Evolutionary conservation across 2,888 invertebrate species (phyloP).

Genomic region (Melinaea menophilus): DNA sequence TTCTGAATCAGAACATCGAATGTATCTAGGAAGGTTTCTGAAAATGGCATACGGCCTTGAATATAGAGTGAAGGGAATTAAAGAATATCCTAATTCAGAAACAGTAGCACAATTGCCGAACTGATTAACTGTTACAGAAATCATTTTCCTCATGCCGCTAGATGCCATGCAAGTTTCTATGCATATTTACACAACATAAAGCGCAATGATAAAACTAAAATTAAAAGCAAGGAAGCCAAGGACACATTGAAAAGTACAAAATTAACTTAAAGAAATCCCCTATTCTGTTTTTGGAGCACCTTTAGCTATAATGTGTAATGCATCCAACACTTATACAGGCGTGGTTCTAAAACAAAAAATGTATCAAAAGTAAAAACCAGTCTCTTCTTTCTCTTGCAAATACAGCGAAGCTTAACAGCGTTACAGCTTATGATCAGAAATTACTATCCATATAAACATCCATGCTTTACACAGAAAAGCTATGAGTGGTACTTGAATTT

Average conservation of each 20-base stretch:
- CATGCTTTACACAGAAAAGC: background rate
- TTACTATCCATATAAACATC: slow-evolving; percentile 15
- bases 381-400: slow-evolving; percentile 24
- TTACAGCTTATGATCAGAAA: slow-evolving; percentile 35
- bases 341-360: slow-evolving; percentile 44
- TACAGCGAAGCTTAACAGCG: slow-evolving; percentile 38
- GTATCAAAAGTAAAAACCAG: slow-evolving; percentile 28
- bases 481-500: background rate
- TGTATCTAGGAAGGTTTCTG: no score
- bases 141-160: slow-evolving; percentile 8
- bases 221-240: background rate
- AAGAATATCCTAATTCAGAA: slow-evolving; percentile 8
- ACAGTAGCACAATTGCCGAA: slow-evolving; percentile 6
- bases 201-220: background rate
- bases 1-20: slow-evolving; percentile 17
- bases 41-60: no score
- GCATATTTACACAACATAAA: slow-evolving; percentile 2
- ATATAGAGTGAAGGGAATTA: background rate
- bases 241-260: background rate
- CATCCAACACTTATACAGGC: slow-evolving; percentile 44
- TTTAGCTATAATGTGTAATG: slow-evolving; percentile 42
- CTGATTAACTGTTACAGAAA: slow-evolving; percentile 11
- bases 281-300: slow-evolving; percentile 35
- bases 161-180: background rate
- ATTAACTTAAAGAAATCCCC: slow-evolving; percentile 21